Percentiles rank a stretch among this genome's conserved stretches.
Evolutionary conservation across 2,888 invertebrate species (phyloP).

Genomic region (Rhagonycha fulva): DNA sequence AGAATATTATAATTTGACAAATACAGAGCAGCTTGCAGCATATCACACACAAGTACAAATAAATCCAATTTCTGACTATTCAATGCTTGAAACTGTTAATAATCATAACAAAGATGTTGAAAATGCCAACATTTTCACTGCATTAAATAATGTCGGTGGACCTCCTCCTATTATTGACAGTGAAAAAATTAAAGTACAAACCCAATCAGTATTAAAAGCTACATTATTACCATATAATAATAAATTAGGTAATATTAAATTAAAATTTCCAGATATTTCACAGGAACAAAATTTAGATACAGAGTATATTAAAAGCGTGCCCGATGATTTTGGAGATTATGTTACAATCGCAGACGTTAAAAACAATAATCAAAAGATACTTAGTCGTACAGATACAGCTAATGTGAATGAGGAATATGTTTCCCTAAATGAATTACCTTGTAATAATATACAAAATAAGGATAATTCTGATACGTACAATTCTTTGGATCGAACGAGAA

Average conservation of each 20-base stretch:
- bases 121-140: constrained; percentile 12
- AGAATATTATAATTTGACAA: constrained; percentile 36
- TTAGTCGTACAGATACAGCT: constrained; percentile 33
- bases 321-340: constrained; percentile 76
- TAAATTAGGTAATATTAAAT: constrained; percentile 72
- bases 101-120: constrained; percentile 7
- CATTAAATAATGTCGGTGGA: constrained; percentile 41
- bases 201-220: constrained; percentile 53
- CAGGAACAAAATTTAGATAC: constrained; percentile 58
- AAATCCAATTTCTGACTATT: constrained; percentile 51
- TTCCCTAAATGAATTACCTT: constrained; percentile 77
- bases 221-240: constrained; percentile 69
- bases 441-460: constrained; percentile 39
- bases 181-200: constrained; percentile 36
- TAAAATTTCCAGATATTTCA: constrained; percentile 46
- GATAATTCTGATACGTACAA: constrained; percentile 44
- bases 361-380: constrained; percentile 72
- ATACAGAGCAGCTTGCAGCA: constrained; percentile 37
- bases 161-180: constrained; percentile 49
- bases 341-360: constrained; percentile 84
- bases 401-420: constrained; percentile 77
- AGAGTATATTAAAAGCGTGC: not conserved
- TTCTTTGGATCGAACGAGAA: constrained; percentile 60
- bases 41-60: constrained; percentile 51
- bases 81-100: constrained; percentile 49